Percentiles rank a stretch among this genome's conserved stretches.
These are phyloP conservation scores for Oncorhynchus nerka DNA, from an alignment of 2,113 vertebrate genomes.

Conservation along the genomic window DNA sequence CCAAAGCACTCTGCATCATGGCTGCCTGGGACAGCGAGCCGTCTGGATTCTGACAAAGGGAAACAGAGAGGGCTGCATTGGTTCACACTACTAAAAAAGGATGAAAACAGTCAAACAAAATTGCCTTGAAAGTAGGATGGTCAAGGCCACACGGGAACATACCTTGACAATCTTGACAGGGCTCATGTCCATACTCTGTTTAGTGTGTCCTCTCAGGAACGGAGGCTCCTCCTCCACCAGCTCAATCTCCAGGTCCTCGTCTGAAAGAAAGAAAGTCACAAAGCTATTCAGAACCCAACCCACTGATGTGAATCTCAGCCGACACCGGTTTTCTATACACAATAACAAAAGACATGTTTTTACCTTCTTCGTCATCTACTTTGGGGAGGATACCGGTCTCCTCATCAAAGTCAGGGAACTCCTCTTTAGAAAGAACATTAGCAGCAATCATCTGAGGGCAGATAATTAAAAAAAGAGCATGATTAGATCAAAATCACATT, in stretches of 20 bases:
- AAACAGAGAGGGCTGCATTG: neutral
- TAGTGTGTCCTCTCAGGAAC: constrained; percentile 94
- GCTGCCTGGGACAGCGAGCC: constrained; percentile 97
- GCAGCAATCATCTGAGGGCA: constrained; percentile 92
- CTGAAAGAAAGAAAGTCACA: constrained; percentile 60
- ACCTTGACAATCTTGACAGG: constrained; percentile 99
- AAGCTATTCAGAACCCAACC: neutral
- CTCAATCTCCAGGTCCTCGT: constrained; percentile 97
- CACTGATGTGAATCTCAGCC: neutral
- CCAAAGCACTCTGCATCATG: constrained; percentile 98
- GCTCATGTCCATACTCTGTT: constrained; percentile 99
- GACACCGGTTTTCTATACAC: neutral
- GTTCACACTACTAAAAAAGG: neutral
- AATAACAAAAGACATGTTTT: neutral
- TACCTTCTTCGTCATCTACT: constrained; percentile 98
- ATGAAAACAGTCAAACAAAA: neutral
- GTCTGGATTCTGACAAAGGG: constrained; percentile 86
- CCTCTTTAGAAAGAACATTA: constrained; percentile 96
- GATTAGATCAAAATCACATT: neutral
- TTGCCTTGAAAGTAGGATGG: neutral
- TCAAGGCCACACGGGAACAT: neutral
- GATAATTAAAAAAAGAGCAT: constrained; percentile 9
- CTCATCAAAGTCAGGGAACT: constrained; percentile 98
- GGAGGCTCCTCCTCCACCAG: constrained; percentile 97
- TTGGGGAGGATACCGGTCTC: constrained; percentile 98